Base-by-base conservation (phyloP, 2,888 invertebrate species). In the Sialis fuliginosa region DNA sequence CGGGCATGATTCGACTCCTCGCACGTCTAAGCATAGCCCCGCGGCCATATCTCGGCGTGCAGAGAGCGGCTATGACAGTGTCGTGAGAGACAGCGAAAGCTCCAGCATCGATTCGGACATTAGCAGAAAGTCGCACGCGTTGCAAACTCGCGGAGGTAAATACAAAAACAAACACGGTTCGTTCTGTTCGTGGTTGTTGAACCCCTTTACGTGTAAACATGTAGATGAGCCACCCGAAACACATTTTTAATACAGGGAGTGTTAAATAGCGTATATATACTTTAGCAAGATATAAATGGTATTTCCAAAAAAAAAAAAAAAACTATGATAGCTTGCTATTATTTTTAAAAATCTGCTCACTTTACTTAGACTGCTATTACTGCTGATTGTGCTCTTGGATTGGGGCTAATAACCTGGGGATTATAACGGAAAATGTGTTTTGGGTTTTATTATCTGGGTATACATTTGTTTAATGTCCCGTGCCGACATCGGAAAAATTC, bases 31-130 rank as follows among this genome's bases (percentile, higher is more conserved):
- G 60, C 80, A 85, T 53, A 85, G 85, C 53, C 80, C 81, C 0
- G 80, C 79, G 0, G 84, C 82, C 0, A 78, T 85, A 4, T 85
- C 84, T 1, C 68, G 85, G 53, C 72, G 85, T 45, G 86, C 89
- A 4, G 89, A 90, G 61, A 89, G 87, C 57, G 92, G 92, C 1
- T 92, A 91, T 58, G 92, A 92, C 59, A 90, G 89, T 56, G 86
- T 91, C 52, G 81, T 89, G 7, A 70, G 90, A 50, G 90, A 90
- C 62, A 84, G 85, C 54, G 90, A 91, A 59, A 88, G 86, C 51
- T 88, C 88, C 22, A 88, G 86, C 49, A 77, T 87, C 54, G 87
- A 86, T 52, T 90, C 90, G 10, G 77, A 71, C 50, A 70, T 69
- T 6, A 71, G 70, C 43, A 60, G 71, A 50, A 62, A 69, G 48